Evolutionary conservation across 2,797 vertebrate genomes (phyloP), one percentile per base, ranked within the genome.

Genomic region (Denticeps clupeoides): DNA sequence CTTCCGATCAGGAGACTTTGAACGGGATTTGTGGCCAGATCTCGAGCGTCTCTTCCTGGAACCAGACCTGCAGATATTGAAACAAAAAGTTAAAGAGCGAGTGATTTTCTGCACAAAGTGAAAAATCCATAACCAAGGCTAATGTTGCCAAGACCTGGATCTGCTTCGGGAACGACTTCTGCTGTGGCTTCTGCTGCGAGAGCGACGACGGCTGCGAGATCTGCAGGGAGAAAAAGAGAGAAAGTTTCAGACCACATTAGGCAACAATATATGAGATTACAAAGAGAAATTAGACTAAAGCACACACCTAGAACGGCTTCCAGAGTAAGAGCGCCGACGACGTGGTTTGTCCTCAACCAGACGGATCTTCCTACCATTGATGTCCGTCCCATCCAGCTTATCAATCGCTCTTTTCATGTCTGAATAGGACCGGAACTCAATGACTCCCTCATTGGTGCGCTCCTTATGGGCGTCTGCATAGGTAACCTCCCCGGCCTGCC

Each of bases 391-490:
- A 49, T 91, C 88, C 64, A 91, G 72, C 55, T 90, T 90, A 45
- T 91, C 89, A 63, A 91, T 59, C 33, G 89, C 89, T 16, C 87
- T 82, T 47, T 85, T 87, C 87, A 91, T 85, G 63, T 91, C 89
- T 0, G 87, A 87, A 41, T 87, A 82, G 0, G 89, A 87, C 2
- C 87, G 81, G 63, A 90, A 91, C 66, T 91, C 89, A 12, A 91
- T 89, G 19, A 90, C 86, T 0, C 89, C 88, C 65, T 91, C 88
- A 4, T 91, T 89, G 49, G 85, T 86, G 11, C 85, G 83, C 45
- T 89, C 87, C 71, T 91, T 91, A 65, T 91, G 89, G 53, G 88
- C 88, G 58, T 91, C 89, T 16, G 89, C 89, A 43, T 91, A 91
- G 19, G 89, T 90, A 5, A 91, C 89, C 66, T 91, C 89, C 41